Conservation (phyloP, 2,113 vertebrate genomes). For the Trematocara stigmaticum region DNA sequence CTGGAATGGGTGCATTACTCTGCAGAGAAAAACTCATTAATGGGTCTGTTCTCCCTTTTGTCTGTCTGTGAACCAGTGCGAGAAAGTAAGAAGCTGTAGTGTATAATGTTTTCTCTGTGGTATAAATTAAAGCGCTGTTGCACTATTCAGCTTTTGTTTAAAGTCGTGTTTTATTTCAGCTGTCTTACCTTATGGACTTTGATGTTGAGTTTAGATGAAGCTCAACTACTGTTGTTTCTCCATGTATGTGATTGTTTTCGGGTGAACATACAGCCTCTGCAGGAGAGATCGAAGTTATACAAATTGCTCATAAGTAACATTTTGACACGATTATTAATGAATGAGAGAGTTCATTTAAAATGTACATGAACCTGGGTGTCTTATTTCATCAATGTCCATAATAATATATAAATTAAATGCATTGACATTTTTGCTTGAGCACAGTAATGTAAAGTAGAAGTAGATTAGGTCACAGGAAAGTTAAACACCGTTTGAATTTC, state of each 20-base stretch:
- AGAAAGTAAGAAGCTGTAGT: not conserved
- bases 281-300: not conserved
- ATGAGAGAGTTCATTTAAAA: slow-evolving; percentile 7
- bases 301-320: not conserved
- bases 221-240: not conserved
- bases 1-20: not conserved
- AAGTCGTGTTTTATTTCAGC: not conserved
- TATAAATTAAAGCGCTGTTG: not conserved
- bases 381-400: slow-evolving; percentile 17
- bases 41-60: not conserved
- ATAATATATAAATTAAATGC: slow-evolving; percentile 1
- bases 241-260: not conserved
- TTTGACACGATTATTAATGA: slow-evolving; percentile 13
- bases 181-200: not conserved
- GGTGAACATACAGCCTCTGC: not conserved
- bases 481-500: not conserved
- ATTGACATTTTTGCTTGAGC: not conserved
- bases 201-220: not conserved
- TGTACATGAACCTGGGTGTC: not conserved
- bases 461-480: slow-evolving; percentile 20
- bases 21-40: not conserved
- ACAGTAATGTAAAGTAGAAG: not conserved
- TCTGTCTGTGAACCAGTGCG: not conserved
- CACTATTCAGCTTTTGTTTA: not conserved
- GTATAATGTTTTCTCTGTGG: not conserved